Evolutionary conservation across 2,113 vertebrate species (phyloP), one percentile per base, ranked within the genome.

Genomic region (Chloropsis hardwickii): DNA sequence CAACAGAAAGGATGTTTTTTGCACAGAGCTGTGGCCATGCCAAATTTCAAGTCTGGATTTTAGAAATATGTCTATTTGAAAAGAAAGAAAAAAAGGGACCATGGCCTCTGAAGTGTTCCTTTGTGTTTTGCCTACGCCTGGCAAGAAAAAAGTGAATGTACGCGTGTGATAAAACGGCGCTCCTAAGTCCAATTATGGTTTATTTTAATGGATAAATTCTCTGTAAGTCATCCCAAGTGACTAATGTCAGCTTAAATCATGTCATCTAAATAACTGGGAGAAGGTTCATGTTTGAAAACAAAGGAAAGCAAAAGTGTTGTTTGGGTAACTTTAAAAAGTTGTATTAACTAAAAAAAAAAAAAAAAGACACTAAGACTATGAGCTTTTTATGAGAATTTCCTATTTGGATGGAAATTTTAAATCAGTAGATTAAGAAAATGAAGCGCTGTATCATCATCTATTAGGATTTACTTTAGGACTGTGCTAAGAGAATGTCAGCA

Each of bases 11-110:
- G 79, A 77, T 83, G 83, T 88, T 90, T 94, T 93, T 93, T 95
- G 85, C 67, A 56, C 51, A 84, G 58, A 80, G 67, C 51, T 96
- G 96, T 81, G 83, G 76, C 51, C 33, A 64, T 93, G 95, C 95
- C 92, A 92, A 74, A 88, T 93, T 92, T 95, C 67, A 78, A 95
- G 92, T 92, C 95, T 96, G 91, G 91, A 86, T 86, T 93, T 94
- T 62, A 94, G 86, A 93, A 97, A 81, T 78, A 71, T 48, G 91
- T 39, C 76, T 78, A 74, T 90, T 90, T 86, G 51, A 64, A 92
- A 86, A 78, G 60, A 27, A 57, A 90, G 48, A 48, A n/a, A 58
- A 76, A 61, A 67, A 61, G 22, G 17, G 54, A 73, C 39, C 35
- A 45, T 48, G 76, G 77, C 67, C 60, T 95, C 94, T 96, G 92